Evolutionary conservation across 92 coral and sea anemone species (phyloP).

Genomic region (Hydrozoanthus gracilis): DNA sequence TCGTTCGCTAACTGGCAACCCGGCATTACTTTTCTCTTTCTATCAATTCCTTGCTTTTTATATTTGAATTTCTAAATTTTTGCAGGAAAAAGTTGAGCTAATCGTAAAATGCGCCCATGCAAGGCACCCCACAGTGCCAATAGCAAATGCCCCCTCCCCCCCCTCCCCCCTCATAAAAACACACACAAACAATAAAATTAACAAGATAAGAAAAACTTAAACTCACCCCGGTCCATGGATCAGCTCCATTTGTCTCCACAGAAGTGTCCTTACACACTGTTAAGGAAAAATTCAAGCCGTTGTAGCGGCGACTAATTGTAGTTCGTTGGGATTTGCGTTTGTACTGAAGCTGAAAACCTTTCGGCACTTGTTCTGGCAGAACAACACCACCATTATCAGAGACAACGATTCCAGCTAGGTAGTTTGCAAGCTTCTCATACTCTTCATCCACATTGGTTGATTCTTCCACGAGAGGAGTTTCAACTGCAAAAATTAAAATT

Average conservation of each 20-base stretch:
- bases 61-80: too few relatives aligned
- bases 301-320: neutral
- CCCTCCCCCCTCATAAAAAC: neutral
- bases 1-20: too few relatives aligned
- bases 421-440: neutral
- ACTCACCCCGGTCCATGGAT: slow-evolving; percentile 11
- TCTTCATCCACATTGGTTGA: neutral
- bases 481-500: neutral
- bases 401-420: neutral
- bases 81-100: too few relatives aligned
- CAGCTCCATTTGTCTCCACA: neutral
- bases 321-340: slow-evolving; percentile 26
- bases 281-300: slow-evolving; percentile 13
- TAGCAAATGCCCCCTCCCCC: too few relatives aligned
- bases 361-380: slow-evolving; percentile 8
- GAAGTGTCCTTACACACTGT: slow-evolving; percentile 9
- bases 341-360: slow-evolving; percentile 28
- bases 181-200: neutral
- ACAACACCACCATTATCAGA: slow-evolving; percentile 17
- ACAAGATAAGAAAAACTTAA: too few relatives aligned
- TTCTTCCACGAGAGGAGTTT: neutral
- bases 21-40: too few relatives aligned
- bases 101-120: too few relatives aligned
- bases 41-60: too few relatives aligned
- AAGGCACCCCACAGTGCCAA: too few relatives aligned